These are phyloP conservation scores for Phortica okadai DNA, from an alignment of 2,888 invertebrate genomes.

Conservation along the genomic window DNA sequence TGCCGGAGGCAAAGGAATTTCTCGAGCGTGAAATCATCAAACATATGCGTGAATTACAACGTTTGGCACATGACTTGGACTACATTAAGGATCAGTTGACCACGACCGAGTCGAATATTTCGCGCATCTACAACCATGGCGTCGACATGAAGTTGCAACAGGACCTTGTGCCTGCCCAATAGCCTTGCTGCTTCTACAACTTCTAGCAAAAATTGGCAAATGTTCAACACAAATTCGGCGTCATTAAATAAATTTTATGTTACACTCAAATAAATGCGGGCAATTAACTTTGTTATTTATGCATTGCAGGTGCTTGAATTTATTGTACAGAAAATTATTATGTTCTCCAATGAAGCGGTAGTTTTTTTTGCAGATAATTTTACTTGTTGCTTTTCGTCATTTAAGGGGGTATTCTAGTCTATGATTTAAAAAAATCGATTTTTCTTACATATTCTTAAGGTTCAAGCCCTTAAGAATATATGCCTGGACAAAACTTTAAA, in stretches of 20 bases:
- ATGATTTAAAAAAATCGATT: too few species aligned
- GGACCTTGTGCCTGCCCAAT: neutral
- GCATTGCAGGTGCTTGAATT: conserved; percentile 10
- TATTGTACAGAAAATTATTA: neutral
- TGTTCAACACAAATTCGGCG: neutral
- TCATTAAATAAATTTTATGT: conserved; percentile 24
- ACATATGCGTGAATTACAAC: conserved; percentile 21
- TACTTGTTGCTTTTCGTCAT: neutral
- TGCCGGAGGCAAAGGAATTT: conserved; percentile 37
- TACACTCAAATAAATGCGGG: neutral
- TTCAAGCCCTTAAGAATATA: too few species aligned
- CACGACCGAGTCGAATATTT: conserved; percentile 35
- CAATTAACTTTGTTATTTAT: conserved; percentile 30
- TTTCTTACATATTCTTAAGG: too few species aligned
- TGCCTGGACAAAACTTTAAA: too few species aligned
- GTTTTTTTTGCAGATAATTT: neutral
- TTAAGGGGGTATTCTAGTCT: too few species aligned
- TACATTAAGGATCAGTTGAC: conserved; percentile 43
- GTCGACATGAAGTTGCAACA: neutral
- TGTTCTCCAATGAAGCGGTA: neutral
- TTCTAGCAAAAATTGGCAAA: neutral
- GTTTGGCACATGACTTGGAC: conserved; percentile 41
- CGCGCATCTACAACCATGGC: conserved; percentile 25
- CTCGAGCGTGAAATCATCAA: conserved; percentile 25
- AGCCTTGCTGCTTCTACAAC: neutral